Conservation (phyloP, 1,140 invertebrate genomes). For the Pachyrhynchus sulphureomaculatus region DNA sequence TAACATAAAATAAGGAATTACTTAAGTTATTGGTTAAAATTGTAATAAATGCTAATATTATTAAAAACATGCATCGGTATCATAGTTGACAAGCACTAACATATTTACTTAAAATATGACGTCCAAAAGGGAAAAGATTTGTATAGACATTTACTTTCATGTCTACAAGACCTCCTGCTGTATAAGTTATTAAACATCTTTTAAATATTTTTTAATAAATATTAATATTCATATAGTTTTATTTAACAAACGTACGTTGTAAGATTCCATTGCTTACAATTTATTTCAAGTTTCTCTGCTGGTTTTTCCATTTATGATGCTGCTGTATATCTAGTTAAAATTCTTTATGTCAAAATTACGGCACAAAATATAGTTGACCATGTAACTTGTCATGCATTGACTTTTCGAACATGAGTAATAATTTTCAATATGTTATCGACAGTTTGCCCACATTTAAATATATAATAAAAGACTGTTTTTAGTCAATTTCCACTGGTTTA, state of each 20-base stretch:
- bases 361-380: constrained; percentile 20
- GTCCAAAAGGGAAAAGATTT: constrained; percentile 4
- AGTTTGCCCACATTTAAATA: not conserved
- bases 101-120: too few relatives aligned
- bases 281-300: constrained; percentile 5
- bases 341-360: constrained; percentile 20
- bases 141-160: constrained; percentile 10
- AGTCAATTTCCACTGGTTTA: too few relatives aligned
- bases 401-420: constrained; percentile 28
- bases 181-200: constrained; percentile 15
- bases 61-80: too few relatives aligned
- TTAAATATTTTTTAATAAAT: constrained; percentile 24
- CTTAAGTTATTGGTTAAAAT: too few relatives aligned
- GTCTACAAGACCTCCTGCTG: constrained; percentile 13
- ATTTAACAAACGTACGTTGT: constrained; percentile 13
- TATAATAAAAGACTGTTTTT: too few relatives aligned
- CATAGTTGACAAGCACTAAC: too few relatives aligned
- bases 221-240: constrained; percentile 17
- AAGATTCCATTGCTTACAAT: constrained; percentile 4
- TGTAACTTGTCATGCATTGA: constrained; percentile 29
- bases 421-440: constrained; percentile 27
- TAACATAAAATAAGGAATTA: too few relatives aligned
- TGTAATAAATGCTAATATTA: too few relatives aligned
- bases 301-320: constrained; percentile 16
- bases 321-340: constrained; percentile 22